These are phyloP conservation scores for Calycopis cecrops DNA, from an alignment of 1,140 invertebrate genomes.

Conservation along the genomic window DNA sequence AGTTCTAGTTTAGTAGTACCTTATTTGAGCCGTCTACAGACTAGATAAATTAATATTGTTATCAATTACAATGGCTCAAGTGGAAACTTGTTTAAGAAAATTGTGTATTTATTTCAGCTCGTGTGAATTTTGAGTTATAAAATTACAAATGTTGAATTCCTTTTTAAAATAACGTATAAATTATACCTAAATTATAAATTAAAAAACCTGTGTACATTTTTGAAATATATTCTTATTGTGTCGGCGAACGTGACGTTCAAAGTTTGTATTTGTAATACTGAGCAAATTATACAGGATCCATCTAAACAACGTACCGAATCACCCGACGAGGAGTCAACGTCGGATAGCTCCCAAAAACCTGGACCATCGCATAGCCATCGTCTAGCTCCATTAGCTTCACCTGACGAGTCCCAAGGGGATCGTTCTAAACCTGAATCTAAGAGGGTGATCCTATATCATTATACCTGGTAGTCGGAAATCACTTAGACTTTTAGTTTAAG, in stretches of 20 bases:
- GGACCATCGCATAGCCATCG: slow-evolving; percentile 32
- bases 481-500: slow-evolving; percentile 69
- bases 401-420: slow-evolving; percentile 48
- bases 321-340: slow-evolving; percentile 37
- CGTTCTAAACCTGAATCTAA: slow-evolving; percentile 51
- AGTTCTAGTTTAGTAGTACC: no score
- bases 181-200: no score
- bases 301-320: slow-evolving; percentile 44
- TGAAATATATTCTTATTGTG: no score
- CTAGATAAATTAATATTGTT: no score
- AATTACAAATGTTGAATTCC: slow-evolving; percentile 65
- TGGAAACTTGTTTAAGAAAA: no score
- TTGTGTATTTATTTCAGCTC: no score
- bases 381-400: slow-evolving; percentile 28
- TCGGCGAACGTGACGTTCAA: no score
- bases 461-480: slow-evolving; percentile 70
- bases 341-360: slow-evolving; percentile 37
- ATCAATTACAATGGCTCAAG: no score
- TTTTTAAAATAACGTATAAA: slow-evolving; percentile 25
- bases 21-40: no score
- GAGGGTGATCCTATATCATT: slow-evolving; percentile 68
- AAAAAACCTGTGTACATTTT: no score
- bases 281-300: slow-evolving; percentile 44
- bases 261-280: slow-evolving; percentile 20
- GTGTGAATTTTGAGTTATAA: no score